These are phyloP conservation scores for Drosophila recens DNA, from an alignment of 2,888 invertebrate genomes.

Conservation along the genomic window DNA sequence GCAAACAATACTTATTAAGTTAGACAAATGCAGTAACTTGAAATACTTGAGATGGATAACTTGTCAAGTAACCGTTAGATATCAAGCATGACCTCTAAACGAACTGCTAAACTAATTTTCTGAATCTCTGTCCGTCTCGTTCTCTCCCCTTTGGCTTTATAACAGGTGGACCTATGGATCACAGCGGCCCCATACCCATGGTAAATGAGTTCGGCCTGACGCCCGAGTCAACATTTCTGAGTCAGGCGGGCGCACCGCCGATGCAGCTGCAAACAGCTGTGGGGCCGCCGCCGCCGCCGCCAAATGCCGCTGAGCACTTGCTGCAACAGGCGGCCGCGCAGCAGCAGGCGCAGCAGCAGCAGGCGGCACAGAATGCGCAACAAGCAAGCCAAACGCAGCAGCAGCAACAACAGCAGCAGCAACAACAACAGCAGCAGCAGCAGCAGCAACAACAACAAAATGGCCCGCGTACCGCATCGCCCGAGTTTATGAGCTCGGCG, in stretches of 20 bases:
- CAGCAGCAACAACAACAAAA: conserved; percentile 80
- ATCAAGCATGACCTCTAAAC: neutral
- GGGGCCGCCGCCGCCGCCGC: conserved; percentile 86
- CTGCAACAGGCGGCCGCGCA: conserved; percentile 77
- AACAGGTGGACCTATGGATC: conserved; percentile 90
- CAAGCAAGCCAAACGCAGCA: conserved; percentile 69
- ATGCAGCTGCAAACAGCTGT: conserved; percentile 84
- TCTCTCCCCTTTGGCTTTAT: conserved; percentile 15
- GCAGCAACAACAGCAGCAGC: conserved; percentile 68
- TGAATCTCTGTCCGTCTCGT: conserved; percentile 1
- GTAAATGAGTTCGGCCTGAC: conserved; percentile 92
- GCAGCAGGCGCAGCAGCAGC: conserved; percentile 71
- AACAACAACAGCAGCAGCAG: conserved; percentile 72
- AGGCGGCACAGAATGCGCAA: conserved; percentile 83
- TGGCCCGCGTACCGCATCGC: conserved; percentile 91
- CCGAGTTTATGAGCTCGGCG: conserved; percentile 89
- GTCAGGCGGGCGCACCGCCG: conserved; percentile 85
- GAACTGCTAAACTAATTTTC: conserved; percentile 18
- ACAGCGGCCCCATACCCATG: conserved; percentile 89
- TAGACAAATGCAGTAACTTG: too few relatives aligned
- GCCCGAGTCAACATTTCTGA: conserved; percentile 88
- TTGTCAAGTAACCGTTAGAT: neutral
- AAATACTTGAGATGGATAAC: neutral
- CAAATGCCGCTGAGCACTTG: conserved; percentile 84
- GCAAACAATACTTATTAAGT: too few relatives aligned